Percentiles rank a stretch among this genome's conserved stretches.
These are phyloP conservation scores for Notarius quadriscutis DNA, from an alignment of 2,113 vertebrate genomes.

Conservation along the genomic window DNA sequence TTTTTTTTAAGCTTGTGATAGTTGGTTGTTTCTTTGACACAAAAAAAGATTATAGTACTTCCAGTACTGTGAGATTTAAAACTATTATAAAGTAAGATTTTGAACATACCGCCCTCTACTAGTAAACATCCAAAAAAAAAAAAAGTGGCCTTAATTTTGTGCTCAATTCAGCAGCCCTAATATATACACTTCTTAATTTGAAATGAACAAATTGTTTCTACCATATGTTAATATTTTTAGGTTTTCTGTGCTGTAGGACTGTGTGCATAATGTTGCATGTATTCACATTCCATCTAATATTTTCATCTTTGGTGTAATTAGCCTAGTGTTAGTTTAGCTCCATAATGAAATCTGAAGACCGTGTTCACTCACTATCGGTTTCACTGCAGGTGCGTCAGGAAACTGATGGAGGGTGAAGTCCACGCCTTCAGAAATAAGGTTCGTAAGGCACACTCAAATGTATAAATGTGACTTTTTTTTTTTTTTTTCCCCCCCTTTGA, in stretches of 20 bases:
- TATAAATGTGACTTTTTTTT: too few species aligned
- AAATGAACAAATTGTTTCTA: background rate
- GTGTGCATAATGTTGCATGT: background rate
- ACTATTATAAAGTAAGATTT: background rate
- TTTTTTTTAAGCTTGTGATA: background rate
- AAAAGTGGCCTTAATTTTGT: background rate
- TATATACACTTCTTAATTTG: background rate
- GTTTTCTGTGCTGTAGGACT: background rate
- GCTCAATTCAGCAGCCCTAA: background rate
- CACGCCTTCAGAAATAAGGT: slow-evolving; percentile 32
- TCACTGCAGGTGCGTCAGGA: slow-evolving; percentile 67
- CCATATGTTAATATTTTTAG: background rate
- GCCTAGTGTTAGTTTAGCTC: background rate
- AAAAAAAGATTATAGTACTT: background rate
- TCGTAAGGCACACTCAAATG: slow-evolving; percentile 18
- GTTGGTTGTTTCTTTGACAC: background rate
- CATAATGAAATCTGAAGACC: slow-evolving; percentile 30
- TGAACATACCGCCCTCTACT: too few species aligned
- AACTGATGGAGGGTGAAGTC: slow-evolving; percentile 66
- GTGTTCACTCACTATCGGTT: slow-evolving; percentile 62
- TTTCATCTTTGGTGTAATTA: background rate
- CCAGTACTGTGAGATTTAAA: background rate
- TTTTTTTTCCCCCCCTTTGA: too few species aligned
- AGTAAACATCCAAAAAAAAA: background rate
- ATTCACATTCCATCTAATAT: background rate